A percentile compares a stretch with the other conserved stretches of the same genome.
Evolutionary conservation across 2,888 invertebrate species (phyloP).

Genomic region (Patella pellucida): DNA sequence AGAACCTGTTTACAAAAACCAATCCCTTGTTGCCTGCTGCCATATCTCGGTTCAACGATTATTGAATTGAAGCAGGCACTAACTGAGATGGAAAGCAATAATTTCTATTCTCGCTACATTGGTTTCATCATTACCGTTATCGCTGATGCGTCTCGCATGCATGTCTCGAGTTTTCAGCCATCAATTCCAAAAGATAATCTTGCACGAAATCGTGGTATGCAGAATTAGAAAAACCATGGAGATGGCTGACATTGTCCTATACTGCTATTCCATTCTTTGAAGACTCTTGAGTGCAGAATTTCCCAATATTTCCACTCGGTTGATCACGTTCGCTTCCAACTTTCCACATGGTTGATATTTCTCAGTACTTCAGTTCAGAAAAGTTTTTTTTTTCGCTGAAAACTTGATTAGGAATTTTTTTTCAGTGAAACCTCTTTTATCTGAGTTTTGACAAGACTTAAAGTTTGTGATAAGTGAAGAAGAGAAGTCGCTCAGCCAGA

Average conservation of each 20-base stretch:
- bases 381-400: too few species aligned
- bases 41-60: conserved; percentile 3
- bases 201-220: not conserved
- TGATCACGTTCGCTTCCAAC: too few species aligned
- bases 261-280: not conserved
- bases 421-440: too few species aligned
- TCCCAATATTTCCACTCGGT: not conserved
- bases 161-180: not conserved
- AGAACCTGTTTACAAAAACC: too few species aligned
- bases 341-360: too few species aligned
- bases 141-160: not conserved
- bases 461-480: too few species aligned
- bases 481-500: too few species aligned
- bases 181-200: not conserved
- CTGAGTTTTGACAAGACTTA: too few species aligned
- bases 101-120: conserved; percentile 2
- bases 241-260: not conserved
- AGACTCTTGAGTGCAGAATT: not conserved
- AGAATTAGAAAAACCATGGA: conserved; percentile 10
- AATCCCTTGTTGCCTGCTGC: not conserved
- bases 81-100: conserved; percentile 12
- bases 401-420: too few species aligned
- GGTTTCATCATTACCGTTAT: not conserved
- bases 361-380: too few species aligned
- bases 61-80: conserved; percentile 2